Percentiles rank a stretch among this genome's conserved stretches.
Conservation (phyloP, 2,797 vertebrate genomes). For the Xenentodon cancila region DNA sequence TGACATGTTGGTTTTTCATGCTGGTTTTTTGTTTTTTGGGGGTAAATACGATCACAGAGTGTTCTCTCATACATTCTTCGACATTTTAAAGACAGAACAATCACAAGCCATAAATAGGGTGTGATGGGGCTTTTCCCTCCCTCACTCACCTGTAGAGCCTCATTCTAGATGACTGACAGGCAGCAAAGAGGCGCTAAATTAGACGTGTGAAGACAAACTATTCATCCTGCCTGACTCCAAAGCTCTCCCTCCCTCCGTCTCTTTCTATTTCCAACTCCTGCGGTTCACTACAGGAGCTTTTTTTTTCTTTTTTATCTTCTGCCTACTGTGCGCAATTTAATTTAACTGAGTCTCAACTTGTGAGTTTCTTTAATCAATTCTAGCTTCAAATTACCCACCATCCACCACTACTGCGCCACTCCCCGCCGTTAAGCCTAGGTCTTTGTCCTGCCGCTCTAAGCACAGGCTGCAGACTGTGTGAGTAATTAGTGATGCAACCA, state of each 20-base stretch:
- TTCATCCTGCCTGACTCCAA: conserved; percentile 49
- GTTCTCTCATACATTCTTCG: neutral
- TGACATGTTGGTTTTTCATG: neutral
- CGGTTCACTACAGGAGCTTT: conserved; percentile 13
- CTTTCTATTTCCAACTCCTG: conserved; percentile 21
- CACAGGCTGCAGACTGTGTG: conserved; percentile 51
- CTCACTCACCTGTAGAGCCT: conserved; percentile 19
- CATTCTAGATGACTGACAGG: conserved; percentile 26
- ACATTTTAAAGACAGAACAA: neutral
- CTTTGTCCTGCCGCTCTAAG: conserved; percentile 26
- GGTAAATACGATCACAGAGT: neutral
- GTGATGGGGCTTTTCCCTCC: neutral
- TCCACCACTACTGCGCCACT: conserved; percentile 35
- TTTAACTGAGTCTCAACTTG: conserved; percentile 52
- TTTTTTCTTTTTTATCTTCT: conserved; percentile 21
- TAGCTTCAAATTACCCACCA: conserved; percentile 55
- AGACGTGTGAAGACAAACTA: conserved; percentile 46
- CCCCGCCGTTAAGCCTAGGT: conserved; percentile 37
- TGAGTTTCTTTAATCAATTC: conserved; percentile 60
- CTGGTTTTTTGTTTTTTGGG: neutral
- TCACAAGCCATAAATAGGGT: neutral
- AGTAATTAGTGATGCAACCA: conserved; percentile 72
- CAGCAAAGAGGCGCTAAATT: conserved; percentile 45
- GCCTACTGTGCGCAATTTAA: conserved; percentile 45
- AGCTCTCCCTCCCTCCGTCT: conserved; percentile 13